These are phyloP conservation scores for Hemichromis elongatus DNA, from an alignment of 2,113 vertebrate genomes.

Conservation along the genomic window DNA sequence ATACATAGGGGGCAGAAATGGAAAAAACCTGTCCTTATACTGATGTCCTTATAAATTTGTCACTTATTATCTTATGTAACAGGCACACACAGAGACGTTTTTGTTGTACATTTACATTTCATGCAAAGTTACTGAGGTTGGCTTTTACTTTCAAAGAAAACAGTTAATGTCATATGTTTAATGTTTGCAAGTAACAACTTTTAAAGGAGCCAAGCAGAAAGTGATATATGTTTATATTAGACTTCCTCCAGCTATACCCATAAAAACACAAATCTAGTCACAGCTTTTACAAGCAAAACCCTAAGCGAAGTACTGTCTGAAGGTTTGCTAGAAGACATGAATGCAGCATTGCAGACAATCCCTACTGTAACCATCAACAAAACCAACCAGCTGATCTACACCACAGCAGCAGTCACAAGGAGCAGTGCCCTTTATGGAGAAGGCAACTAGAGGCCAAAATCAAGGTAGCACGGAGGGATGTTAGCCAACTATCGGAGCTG, in stretches of 20 bases:
- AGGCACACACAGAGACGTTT: not conserved
- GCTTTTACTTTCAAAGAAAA: not conserved
- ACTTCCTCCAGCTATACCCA: not conserved
- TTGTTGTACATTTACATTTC: not conserved
- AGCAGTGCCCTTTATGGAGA: not conserved
- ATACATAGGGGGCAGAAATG: not conserved
- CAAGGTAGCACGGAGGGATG: not conserved
- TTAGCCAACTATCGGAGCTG: not conserved
- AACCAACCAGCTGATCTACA: not conserved
- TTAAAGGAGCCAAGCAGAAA: not conserved
- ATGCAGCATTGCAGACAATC: not conserved
- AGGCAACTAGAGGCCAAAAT: not conserved
- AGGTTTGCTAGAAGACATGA: not conserved
- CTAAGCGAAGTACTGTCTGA: not conserved
- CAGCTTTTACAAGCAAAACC: rapidly evolving
- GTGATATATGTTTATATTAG: not conserved
- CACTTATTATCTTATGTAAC: not conserved
- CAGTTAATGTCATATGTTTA: rapidly evolving
- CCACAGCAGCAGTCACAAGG: not conserved
- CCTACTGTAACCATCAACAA: not conserved
- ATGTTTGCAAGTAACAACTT: not conserved
- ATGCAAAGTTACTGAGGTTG: not conserved
- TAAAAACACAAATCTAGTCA: not conserved
- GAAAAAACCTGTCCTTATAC: not conserved
- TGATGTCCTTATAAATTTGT: not conserved